Conservation (phyloP, 2,113 vertebrate genomes). For the human region DNA sequence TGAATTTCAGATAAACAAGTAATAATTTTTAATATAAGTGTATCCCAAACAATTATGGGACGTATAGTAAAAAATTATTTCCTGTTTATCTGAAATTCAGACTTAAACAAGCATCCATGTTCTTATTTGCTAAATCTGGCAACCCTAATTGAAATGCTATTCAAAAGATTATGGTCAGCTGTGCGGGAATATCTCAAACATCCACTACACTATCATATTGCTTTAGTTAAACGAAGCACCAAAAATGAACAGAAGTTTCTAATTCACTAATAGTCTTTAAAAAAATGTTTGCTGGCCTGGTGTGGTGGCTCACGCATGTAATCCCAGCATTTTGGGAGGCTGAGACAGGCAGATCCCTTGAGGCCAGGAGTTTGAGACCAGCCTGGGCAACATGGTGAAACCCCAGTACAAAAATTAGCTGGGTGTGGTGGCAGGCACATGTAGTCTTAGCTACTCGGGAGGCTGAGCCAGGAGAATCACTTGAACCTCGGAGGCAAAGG, state of each 20-base stretch:
- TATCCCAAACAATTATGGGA: neutral
- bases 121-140: neutral
- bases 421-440: no score
- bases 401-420: no score
- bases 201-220: neutral
- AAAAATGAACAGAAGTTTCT: neutral
- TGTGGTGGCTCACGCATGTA: no score
- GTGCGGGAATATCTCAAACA: neutral
- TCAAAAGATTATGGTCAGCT: neutral
- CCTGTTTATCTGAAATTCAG: neutral
- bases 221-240: neutral
- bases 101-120: neutral
- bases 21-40: neutral
- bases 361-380: no score
- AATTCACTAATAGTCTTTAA: neutral
- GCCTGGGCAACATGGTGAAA: no score
- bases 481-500: no score
- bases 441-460: no score
- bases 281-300: neutral
- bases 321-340: no score
- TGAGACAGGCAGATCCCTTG: no score
- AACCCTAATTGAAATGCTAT: neutral
- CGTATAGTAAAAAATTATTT: neutral
- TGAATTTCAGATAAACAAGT: constrained; percentile 19
- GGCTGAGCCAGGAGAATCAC: no score